Percentiles rank a stretch among this genome's conserved stretches.
These are phyloP conservation scores for Drosophila macrothrix DNA, from an alignment of 2,888 invertebrate genomes.

Conservation along the genomic window DNA sequence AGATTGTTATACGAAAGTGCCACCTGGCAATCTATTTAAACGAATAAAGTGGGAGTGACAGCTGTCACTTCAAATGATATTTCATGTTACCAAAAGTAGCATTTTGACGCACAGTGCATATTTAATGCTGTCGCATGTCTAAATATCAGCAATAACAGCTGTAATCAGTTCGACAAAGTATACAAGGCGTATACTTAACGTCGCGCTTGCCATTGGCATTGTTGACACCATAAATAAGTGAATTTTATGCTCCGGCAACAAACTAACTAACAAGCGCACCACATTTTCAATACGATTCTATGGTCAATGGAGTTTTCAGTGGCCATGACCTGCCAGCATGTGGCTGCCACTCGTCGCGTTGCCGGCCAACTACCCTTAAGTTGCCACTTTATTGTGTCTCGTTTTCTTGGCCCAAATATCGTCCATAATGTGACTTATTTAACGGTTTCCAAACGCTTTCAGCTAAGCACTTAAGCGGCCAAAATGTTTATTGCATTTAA, in stretches of 20 bases:
- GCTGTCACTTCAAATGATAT: slow-evolving; percentile 63
- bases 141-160: slow-evolving; percentile 31
- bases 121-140: slow-evolving; percentile 1
- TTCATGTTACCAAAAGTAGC: slow-evolving; percentile 33
- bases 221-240: slow-evolving; percentile 42
- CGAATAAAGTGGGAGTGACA: slow-evolving; percentile 50
- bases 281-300: slow-evolving; percentile 4
- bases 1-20: slow-evolving; percentile 5
- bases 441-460: slow-evolving; percentile 34
- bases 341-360: not conserved
- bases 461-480: slow-evolving; percentile 41
- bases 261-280: slow-evolving; percentile 27
- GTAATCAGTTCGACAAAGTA: slow-evolving; percentile 8
- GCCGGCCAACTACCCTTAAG: slow-evolving; percentile 2
- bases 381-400: slow-evolving; percentile 24
- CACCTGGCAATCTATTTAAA: slow-evolving; percentile 30
- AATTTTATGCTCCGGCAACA: slow-evolving; percentile 14
- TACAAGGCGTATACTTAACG: slow-evolving; percentile 33
- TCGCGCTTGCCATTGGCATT: slow-evolving; percentile 13
- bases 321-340: slow-evolving; percentile 3
- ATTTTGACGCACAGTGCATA: slow-evolving; percentile 41
- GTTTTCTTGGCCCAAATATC: slow-evolving; percentile 31
- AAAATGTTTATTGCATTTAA: slow-evolving; percentile 37
- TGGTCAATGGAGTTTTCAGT: not conserved
- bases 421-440: slow-evolving; percentile 50